Evolutionary conservation across 2,888 invertebrate species (phyloP), one percentile per base, ranked within the genome.

Genomic region (Iphiclides podalirius): DNA sequence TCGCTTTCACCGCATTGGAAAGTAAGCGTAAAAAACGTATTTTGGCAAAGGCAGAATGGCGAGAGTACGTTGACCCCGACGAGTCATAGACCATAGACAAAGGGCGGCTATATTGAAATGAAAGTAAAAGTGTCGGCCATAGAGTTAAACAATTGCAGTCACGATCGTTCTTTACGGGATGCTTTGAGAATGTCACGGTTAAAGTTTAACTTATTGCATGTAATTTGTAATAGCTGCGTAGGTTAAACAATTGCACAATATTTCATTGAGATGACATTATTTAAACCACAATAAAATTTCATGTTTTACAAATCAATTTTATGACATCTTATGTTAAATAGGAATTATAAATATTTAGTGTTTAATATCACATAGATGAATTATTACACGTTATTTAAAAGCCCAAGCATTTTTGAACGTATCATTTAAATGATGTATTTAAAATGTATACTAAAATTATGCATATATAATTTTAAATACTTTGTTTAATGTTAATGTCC

Each of bases 1-100:
- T 85, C 86, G 83, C 88, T 88, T 88, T 88, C 88, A 88, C 88
- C 78, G 64, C 80, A 85, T 88, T 88, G 86, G 88, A 88, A 88
- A 88, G 88, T 87, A 80, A 86, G 81, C 80, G 87, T 86, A 86
- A 87, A 87, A 87, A 86, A 82, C 75, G 74, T 74, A 86, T 84
- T 87, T 88, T 85, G 88, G 85, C 85, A 86, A 79, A 81, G 63
- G 64, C 78, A 73, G 76, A 79, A 81, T 77, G 80, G 74, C 75
- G 75, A 54, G 67, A 73, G 86, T 75, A 75, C 85, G 72, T 72
- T 70, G 82, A 85, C 84, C 84, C 72, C 74, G 59, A 43, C 65
- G 64, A 69, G 66, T 72, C 75, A 79, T 78, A 78, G 79, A 77
- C 72, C 72, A 75, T 79, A 79, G 73, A 86, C 83, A 85, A 85